Base-by-base conservation (phyloP, 2,113 vertebrate species). In the Ptychochromis oligacanthus region DNA sequence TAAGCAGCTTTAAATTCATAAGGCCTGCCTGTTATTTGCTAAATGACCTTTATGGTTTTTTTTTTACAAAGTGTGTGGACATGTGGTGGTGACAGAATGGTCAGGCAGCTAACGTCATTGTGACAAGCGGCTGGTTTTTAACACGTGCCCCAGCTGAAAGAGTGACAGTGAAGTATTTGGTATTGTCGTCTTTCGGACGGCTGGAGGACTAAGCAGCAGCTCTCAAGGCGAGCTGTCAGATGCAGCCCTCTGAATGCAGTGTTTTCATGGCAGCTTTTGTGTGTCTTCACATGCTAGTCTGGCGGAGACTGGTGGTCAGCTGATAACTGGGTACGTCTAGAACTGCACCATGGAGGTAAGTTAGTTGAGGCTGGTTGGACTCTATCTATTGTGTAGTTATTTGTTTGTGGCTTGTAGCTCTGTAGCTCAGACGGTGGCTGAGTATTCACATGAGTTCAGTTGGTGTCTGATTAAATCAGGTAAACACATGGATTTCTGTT, bases 261-360 rank as follows among this genome's bases (percentile, higher is more conserved):
- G 81, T 91, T 80, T 87, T 83, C 46, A 78, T 34, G 59, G 83
- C 56, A 83, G 78, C 79, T 70, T 86, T 70, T 43, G 20, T 40
- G 55, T 85, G 79, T 86, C 65, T 91, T 67, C 91, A 85, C 81
- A 38, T 84, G 84, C 40, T 78, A 28, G 80, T 79, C 81, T 72
- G 54, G 54, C 81, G 81, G 83, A 89, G 81, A 77, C 86, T 75
- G 84, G 34, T 52, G 85, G 58, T 57, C 82, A 80, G 65, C 55
- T 64, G 52, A 55, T 87, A 75, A 80, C 87, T 61, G 74, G 22
- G 62, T 40, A 17, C 65, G 4, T 74, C 52, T 77, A 59, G 65
- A 62, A 83, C 46, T 74, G 86, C 20, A 86, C 7, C 13, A 96
- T 95, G 94, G 94, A 95, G 95, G 95, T 95, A 86, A 94, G 94